phyloP scores from a whole-genome alignment of 2,797 vertebrate genomes.

The Eulemur mongoz region DNA sequence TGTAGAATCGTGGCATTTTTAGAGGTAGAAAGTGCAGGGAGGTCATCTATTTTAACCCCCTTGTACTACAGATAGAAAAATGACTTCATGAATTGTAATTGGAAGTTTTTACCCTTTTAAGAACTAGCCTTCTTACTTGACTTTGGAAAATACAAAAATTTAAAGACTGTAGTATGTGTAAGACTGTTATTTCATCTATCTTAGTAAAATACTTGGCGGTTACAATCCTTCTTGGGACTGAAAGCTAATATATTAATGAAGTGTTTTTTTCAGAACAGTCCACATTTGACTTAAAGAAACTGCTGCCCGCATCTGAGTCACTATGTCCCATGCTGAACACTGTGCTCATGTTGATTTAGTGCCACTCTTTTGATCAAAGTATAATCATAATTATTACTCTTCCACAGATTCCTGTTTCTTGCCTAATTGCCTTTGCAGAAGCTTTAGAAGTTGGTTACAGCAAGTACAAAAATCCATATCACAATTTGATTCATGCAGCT shows the following conservation, averaged over 20 bases:
- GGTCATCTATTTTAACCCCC: neutral
- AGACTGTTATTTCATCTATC: neutral
- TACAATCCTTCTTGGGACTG: neutral
- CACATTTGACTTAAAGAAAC: constrained; percentile 2
- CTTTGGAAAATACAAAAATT: neutral
- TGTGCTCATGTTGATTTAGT: neutral
- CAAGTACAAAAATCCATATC: constrained; percentile 98
- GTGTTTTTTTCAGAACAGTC: neutral
- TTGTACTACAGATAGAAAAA: neutral
- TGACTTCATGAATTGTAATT: neutral
- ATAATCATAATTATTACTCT: constrained; percentile 57
- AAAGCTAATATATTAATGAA: neutral
- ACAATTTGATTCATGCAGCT: constrained; percentile 97
- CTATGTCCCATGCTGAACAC: neutral
- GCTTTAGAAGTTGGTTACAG: constrained; percentile 95
- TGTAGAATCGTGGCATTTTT: neutral
- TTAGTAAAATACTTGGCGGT: neutral
- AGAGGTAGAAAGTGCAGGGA: neutral
- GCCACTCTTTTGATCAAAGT: constrained; percentile 35
- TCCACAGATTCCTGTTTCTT: constrained; percentile 94
- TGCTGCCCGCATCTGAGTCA: neutral
- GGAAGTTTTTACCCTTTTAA: neutral
- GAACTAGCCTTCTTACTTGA: neutral
- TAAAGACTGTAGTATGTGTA: neutral
- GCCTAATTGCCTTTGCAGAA: constrained; percentile 92